These are phyloP conservation scores for Ptilodon capucinus DNA, from an alignment of 2,888 invertebrate species.

Conservation along the genomic window DNA sequence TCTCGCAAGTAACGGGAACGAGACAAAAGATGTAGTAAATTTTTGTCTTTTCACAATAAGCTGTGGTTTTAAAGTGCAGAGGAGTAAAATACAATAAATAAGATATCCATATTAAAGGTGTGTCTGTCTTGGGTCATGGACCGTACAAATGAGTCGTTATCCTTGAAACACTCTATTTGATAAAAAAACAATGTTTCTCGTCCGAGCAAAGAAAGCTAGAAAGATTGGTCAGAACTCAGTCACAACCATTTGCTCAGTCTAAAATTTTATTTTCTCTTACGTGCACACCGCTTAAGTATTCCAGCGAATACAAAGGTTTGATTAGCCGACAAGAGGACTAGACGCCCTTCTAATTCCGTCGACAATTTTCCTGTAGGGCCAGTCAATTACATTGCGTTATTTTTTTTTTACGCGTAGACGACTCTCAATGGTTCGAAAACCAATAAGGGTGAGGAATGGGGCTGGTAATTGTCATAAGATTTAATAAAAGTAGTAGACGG, in stretches of 20 bases:
- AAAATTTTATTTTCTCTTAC: not conserved
- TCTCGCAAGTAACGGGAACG: too few species aligned
- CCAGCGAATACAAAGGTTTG: slow-evolving; percentile 24
- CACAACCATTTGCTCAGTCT: not conserved
- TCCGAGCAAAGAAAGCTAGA: too few species aligned
- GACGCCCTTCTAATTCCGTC: slow-evolving; percentile 15
- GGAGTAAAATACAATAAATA: too few species aligned
- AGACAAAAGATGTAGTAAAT: too few species aligned
- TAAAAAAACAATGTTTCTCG: too few species aligned
- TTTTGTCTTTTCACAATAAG: too few species aligned
- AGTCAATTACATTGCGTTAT: slow-evolving; percentile 39
- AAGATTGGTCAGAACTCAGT: too few species aligned
- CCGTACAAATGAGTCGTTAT: too few species aligned
- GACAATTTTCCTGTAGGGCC: slow-evolving; percentile 21
- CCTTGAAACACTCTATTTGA: too few species aligned
- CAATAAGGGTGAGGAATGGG: slow-evolving; percentile 24
- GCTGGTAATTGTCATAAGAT: slow-evolving; percentile 6
- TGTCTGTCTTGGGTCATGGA: too few species aligned
- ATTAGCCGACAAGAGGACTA: slow-evolving; percentile 28
- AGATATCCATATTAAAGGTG: too few species aligned
- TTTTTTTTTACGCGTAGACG: slow-evolving; percentile 33
- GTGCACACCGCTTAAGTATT: slow-evolving; percentile 4
- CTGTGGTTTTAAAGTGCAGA: too few species aligned
- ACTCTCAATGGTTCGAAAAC: slow-evolving; percentile 26
- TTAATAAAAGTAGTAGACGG: slow-evolving; percentile 1